phyloP scores from a whole-genome alignment of 2,888 invertebrate genomes.

The Drosophila greeni region DNA sequence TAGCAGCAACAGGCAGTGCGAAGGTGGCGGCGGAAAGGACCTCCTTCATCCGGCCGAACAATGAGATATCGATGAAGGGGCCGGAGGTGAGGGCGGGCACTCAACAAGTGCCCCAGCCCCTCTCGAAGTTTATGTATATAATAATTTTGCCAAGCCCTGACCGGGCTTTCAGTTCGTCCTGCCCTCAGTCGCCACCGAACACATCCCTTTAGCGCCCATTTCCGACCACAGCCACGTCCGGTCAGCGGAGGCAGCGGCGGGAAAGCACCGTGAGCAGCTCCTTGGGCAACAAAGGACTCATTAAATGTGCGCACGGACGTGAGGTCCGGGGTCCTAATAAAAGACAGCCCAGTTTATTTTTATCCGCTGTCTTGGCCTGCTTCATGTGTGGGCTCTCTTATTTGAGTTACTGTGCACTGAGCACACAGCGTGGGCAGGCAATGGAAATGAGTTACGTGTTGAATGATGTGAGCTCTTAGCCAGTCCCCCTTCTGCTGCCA shows the following conservation, averaged over 20 bases:
- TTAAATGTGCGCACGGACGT: slow-evolving; percentile 60
- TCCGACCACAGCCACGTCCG: slow-evolving; percentile 68
- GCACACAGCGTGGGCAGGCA: slow-evolving; percentile 9
- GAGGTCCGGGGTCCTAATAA: slow-evolving; percentile 50
- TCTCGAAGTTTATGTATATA: slow-evolving; percentile 64
- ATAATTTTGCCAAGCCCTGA: slow-evolving; percentile 51
- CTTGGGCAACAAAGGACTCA: slow-evolving; percentile 54
- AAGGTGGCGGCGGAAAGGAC: slow-evolving; percentile 23
- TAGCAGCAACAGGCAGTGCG: slow-evolving; percentile 61
- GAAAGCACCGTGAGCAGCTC: slow-evolving; percentile 43
- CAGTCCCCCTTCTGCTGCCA: slow-evolving; percentile 4
- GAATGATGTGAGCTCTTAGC: slow-evolving; percentile 51
- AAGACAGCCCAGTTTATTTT: slow-evolving; percentile 56
- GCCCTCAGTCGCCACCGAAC: slow-evolving; percentile 18
- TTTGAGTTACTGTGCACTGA: slow-evolving; percentile 48
- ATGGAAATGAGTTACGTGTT: slow-evolving; percentile 62
- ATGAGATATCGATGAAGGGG: slow-evolving; percentile 29
- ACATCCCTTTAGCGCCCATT: slow-evolving; percentile 67
- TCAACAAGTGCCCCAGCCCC: slow-evolving; percentile 60
- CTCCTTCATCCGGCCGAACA: slow-evolving; percentile 36
- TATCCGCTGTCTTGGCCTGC: slow-evolving; percentile 52
- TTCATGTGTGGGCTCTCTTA: slow-evolving; percentile 45
- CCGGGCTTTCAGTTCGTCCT: slow-evolving; percentile 6
- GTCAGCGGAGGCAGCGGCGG: slow-evolving; percentile 49
- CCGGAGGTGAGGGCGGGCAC: slow-evolving; percentile 22